Conservation (phyloP, 2,888 invertebrate species). For the Linnaemya tessellans region DNA sequence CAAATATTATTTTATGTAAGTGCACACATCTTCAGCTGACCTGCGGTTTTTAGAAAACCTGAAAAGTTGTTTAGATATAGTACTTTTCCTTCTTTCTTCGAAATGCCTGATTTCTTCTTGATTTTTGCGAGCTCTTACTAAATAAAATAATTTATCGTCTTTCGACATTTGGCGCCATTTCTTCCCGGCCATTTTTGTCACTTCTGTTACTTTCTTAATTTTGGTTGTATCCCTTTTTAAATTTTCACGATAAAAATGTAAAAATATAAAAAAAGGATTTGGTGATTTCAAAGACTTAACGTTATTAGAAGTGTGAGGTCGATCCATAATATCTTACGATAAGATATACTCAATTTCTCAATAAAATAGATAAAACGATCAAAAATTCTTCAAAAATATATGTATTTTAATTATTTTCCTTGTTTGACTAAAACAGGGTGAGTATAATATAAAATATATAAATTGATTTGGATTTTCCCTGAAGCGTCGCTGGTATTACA, state of each 20-base stretch:
- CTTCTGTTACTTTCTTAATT: not conserved
- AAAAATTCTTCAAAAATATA: not conserved
- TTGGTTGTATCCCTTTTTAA: constrained; percentile 32
- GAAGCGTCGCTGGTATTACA: too few relatives aligned
- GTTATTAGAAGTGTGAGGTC: not conserved
- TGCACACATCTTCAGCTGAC: not conserved
- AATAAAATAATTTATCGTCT: constrained; percentile 65
- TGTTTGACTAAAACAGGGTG: too few relatives aligned
- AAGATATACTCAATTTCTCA: not conserved
- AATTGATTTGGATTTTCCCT: too few relatives aligned
- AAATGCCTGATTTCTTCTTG: not conserved
- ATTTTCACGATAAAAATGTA: constrained; percentile 66
- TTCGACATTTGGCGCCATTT: constrained; percentile 71
- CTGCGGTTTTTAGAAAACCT: not conserved
- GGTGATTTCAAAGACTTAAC: not conserved
- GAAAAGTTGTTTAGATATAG: not conserved
- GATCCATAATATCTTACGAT: not conserved
- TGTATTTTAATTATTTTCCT: too few relatives aligned
- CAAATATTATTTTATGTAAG: constrained; percentile 11
- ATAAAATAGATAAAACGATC: not conserved
- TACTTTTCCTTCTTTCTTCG: not conserved
- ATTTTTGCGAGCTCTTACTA: constrained; percentile 70
- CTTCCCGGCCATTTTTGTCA: constrained; percentile 63
- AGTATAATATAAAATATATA: too few relatives aligned
- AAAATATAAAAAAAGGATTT: constrained; percentile 70